Percentiles rank a stretch among this genome's conserved stretches.
Conservation (phyloP, 2,113 vertebrate species). For the Rhadina sibilatrix region DNA sequence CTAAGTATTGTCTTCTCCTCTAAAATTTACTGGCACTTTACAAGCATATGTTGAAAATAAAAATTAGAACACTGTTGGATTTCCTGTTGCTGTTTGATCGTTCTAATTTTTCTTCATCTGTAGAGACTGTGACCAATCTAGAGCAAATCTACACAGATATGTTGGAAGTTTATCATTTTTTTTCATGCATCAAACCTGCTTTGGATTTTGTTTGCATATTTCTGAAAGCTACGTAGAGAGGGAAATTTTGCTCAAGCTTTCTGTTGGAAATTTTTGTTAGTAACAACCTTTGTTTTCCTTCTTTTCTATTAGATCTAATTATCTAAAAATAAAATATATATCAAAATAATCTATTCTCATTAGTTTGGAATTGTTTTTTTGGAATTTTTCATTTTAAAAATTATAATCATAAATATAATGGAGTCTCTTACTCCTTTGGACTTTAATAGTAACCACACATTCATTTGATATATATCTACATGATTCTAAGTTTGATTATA, state of each 20-base stretch:
- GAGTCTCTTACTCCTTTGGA: not conserved
- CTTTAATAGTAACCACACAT: not conserved
- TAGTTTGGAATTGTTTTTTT: not conserved
- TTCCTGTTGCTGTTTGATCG: not conserved
- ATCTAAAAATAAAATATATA: too few relatives aligned
- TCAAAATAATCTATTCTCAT: too few relatives aligned
- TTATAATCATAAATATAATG: not conserved
- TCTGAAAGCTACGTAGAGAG: not conserved
- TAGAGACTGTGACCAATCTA: not conserved
- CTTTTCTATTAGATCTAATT: not conserved
- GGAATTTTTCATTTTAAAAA: not conserved
- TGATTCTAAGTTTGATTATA: not conserved
- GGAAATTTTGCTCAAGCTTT: not conserved
- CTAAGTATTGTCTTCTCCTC: conserved; percentile 45
- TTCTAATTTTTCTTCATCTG: not conserved
- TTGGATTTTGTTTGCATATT: not conserved
- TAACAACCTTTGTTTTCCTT: not conserved
- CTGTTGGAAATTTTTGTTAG: not conserved
- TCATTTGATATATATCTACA: not conserved
- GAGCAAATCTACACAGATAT: not conserved
- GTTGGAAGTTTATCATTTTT: not conserved
- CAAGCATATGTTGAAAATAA: not conserved
- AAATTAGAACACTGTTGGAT: not conserved
- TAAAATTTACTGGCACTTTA: conserved; percentile 45
- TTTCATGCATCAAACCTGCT: not conserved